phyloP scores from a whole-genome alignment of 2,888 invertebrate species.

The Folsomia manolachei region DNA sequence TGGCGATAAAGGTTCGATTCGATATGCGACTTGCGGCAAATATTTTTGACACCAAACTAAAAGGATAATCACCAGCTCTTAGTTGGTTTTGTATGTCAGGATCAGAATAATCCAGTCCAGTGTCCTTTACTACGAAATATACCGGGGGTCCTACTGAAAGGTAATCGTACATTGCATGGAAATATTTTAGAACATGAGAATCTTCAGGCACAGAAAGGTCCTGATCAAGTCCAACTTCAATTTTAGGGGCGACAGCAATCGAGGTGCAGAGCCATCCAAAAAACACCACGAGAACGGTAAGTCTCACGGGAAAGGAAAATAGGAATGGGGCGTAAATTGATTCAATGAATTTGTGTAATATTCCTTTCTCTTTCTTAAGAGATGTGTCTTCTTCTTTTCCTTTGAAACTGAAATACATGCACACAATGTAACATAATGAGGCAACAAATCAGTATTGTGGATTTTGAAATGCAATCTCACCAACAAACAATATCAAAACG shows the following conservation, averaged over 20 bases:
- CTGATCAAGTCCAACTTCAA: constrained; percentile 85
- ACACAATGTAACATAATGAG: not conserved
- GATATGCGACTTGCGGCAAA: constrained; percentile 50
- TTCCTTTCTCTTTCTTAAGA: constrained; percentile 52
- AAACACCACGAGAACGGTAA: constrained; percentile 67
- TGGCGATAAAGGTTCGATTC: constrained; percentile 71
- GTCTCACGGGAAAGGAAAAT: constrained; percentile 57
- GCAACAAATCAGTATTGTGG: not conserved
- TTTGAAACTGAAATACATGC: constrained; percentile 22
- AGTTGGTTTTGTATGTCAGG: constrained; percentile 56
- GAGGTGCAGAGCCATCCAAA: constrained; percentile 67
- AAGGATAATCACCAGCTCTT: constrained; percentile 50
- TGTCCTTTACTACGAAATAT: constrained; percentile 81
- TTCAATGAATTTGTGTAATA: constrained; percentile 62
- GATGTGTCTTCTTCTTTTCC: constrained; percentile 1
- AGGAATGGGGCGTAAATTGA: constrained; percentile 56
- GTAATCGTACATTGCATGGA: constrained; percentile 46
- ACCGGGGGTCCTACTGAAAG: constrained; percentile 90
- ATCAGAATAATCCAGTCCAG: constrained; percentile 57
- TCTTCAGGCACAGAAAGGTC: constrained; percentile 76
- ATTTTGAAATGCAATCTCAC: constrained; percentile 22
- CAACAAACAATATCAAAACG: constrained; percentile 46
- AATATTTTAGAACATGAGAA: constrained; percentile 48
- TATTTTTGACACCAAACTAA: constrained; percentile 52
- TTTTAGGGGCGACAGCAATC: constrained; percentile 67